phyloP scores from a whole-genome alignment of 2,888 invertebrate genomes.

The Calameuta pallipes region DNA sequence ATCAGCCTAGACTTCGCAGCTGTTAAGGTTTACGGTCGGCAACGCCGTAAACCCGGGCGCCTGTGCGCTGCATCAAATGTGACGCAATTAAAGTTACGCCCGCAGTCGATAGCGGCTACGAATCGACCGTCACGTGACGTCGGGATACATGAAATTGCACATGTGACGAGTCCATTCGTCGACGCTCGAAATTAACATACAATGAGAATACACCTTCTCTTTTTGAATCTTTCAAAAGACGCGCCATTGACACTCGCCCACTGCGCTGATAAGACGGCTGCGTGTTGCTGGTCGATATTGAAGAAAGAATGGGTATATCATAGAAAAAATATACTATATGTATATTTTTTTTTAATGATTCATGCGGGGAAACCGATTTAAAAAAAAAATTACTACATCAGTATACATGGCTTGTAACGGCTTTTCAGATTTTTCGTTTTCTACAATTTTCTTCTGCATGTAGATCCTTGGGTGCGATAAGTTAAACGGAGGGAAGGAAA shows the following conservation, averaged over 20 bases:
- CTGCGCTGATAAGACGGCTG: not conserved
- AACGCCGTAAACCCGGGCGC: conserved; percentile 27
- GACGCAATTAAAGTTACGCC: conserved; percentile 43
- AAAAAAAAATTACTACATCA: too few relatives aligned
- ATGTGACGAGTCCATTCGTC: not conserved
- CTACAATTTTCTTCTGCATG: not conserved
- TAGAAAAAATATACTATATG: not conserved
- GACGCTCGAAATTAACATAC: too few relatives aligned
- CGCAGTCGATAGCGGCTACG: not conserved
- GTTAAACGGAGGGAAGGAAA: not conserved
- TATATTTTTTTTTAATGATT: too few relatives aligned
- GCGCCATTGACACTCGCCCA: too few relatives aligned
- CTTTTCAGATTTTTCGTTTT: not conserved
- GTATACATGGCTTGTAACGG: too few relatives aligned
- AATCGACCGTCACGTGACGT: not conserved
- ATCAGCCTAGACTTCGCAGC: conserved; percentile 51
- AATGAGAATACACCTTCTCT: too few relatives aligned
- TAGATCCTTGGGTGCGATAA: not conserved
- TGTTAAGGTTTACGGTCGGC: conserved; percentile 46
- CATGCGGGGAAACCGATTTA: too few relatives aligned
- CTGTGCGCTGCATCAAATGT: conserved; percentile 39
- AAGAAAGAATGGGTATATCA: not conserved
- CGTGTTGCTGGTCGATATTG: not conserved
- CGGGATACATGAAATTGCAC: not conserved
- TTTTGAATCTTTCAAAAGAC: too few relatives aligned